A percentile compares a stretch with the other conserved stretches of the same genome.
Conservation (phyloP, 2,113 vertebrate genomes). For the Stictonetta naevosa region DNA sequence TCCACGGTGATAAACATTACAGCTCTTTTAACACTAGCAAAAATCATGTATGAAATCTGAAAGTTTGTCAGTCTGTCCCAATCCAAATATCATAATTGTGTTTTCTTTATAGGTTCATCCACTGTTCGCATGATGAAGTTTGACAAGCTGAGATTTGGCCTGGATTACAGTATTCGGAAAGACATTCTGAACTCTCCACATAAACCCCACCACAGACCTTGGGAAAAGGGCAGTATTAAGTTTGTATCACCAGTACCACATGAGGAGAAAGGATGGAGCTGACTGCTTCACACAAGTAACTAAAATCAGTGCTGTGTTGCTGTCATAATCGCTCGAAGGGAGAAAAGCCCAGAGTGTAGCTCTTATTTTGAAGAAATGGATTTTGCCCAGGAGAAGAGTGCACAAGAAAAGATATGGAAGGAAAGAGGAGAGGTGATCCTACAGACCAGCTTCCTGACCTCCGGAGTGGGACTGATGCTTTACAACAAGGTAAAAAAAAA, state of each 20-base stretch:
- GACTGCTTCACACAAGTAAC: not conserved
- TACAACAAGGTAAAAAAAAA: slow-evolving; percentile 1
- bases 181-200: not conserved
- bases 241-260: not conserved
- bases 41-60: not conserved
- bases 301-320: not conserved
- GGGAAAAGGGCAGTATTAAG: not conserved
- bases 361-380: not conserved
- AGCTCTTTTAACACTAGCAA: not conserved
- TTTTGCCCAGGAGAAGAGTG: not conserved
- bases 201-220: not conserved
- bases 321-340: not conserved
- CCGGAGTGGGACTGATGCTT: not conserved
- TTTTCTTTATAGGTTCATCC: not conserved
- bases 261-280: not conserved
- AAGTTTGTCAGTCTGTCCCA: not conserved
- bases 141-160: not conserved
- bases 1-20: not conserved
- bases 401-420: not conserved
- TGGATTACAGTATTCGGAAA: slow-evolving; percentile 20
- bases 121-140: not conserved
- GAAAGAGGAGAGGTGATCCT: not conserved
- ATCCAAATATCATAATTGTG: not conserved
- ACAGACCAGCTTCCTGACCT: not conserved
- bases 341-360: not conserved